Evolutionary conservation across 2,888 invertebrate genomes (phyloP), one percentile per base, ranked within the genome.

Genomic region (Acleris cristana): DNA sequence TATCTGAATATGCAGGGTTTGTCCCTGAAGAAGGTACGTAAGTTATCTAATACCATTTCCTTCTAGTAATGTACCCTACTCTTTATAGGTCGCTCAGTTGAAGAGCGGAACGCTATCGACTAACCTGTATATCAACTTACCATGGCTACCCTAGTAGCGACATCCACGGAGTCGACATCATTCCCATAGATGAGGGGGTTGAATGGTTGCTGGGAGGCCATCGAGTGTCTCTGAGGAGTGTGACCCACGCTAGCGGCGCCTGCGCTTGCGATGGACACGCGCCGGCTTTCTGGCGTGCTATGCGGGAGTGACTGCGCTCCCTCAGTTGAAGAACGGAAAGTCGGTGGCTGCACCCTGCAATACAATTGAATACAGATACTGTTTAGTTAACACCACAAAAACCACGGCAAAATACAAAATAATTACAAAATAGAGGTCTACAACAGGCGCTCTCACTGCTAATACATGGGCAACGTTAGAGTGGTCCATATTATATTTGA

Each of bases 81-180:
- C 3, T 40, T 40, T 40, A 40, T 4, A 34, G 34, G 0, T 8
- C 30, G 30, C 1, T 30, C 8, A 30, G 26, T 26, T 2, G 26
- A 26, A 7, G 10, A 34, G 10, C 3, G 34, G 10, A 30, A 34
- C 34, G 34, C 34, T 34, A 34, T 34, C 10, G 34, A 34, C 4
- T 40, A 12, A 40, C 12, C 34, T 30, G 34, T 14, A 14, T 48
- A n/a, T 52, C 3, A 16, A 61, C 85, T 82, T 83, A 97, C 98
- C 98, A 99, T 99, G 16, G 99, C 99, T 55, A 99, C 98, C 70
- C 99, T 93, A 0, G 99, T 99, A 10, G 99, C 99, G 21, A 99
- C 96, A 87, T 99, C 99, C 0, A 99, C 99, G 0, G 99, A 98
- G 86, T 99, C 99, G 0, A 99, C 98, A 85, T 99, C 98, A 80